These are phyloP conservation scores for Lymantria dispar DNA, from an alignment of 2,888 invertebrate species.

Conservation along the genomic window DNA sequence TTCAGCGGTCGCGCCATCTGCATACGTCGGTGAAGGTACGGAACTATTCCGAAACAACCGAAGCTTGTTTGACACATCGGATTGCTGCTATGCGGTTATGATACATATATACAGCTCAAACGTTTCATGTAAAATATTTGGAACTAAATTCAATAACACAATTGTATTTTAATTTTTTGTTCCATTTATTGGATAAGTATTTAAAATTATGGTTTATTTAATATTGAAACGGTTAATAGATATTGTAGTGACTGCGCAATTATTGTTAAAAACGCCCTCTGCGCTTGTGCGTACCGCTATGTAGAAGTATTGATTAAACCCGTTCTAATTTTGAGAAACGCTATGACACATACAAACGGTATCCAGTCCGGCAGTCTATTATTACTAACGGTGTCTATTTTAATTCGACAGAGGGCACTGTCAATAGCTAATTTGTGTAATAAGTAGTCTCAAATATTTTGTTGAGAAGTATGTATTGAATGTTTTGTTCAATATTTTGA, in stretches of 20 bases:
- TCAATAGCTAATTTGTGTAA: slow-evolving; percentile 1
- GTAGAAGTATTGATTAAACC: slow-evolving; percentile 58
- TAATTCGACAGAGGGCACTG: slow-evolving; percentile 63
- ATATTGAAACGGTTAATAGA: background rate
- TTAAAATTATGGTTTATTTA: background rate
- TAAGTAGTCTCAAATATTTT: no score
- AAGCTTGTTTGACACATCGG: slow-evolving; percentile 24
- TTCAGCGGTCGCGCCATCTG: slow-evolving; percentile 38
- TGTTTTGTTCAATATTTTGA: no score
- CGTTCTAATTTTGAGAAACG: slow-evolving; percentile 49
- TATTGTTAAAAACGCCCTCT: slow-evolving; percentile 59
- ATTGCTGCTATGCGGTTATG: slow-evolving; percentile 28
- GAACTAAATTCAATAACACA: background rate
- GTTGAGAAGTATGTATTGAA: no score
- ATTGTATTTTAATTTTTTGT: background rate
- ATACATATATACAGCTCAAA: slow-evolving; percentile 5
- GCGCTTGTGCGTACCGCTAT: slow-evolving; percentile 20
- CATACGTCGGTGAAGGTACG: slow-evolving; percentile 7
- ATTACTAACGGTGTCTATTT: slow-evolving; percentile 40
- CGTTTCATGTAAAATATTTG: background rate
- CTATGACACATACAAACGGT: slow-evolving; percentile 40
- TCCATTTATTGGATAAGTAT: background rate
- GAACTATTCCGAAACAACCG: slow-evolving; percentile 10
- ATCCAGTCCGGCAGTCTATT: slow-evolving; percentile 43
- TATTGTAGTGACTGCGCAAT: slow-evolving; percentile 31